Evolutionary conservation across 1,140 invertebrate species (phyloP).

Genomic region (Caenorhabditis remanei): DNA sequence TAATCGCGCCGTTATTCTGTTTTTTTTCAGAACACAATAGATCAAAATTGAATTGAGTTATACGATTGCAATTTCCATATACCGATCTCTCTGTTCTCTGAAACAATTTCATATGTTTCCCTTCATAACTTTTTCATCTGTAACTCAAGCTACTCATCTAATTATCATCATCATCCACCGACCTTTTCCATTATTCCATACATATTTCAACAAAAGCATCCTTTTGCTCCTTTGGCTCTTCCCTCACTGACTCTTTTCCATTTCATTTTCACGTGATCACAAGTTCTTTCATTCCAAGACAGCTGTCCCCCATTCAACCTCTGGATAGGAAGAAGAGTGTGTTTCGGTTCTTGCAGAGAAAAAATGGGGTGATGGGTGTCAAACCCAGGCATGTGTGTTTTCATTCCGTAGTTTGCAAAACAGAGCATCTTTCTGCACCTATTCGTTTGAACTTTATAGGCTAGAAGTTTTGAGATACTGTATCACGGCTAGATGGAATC

Average conservation of each 20-base stretch:
- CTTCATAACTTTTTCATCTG: background rate
- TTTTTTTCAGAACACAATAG: background rate
- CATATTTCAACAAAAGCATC: conserved; percentile 43
- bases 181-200: conserved; percentile 2
- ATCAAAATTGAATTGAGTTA: conserved; percentile 9
- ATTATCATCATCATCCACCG: background rate
- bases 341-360: conserved; percentile 19
- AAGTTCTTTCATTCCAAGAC: conserved; percentile 8
- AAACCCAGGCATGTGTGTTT: background rate
- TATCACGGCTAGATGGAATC: too few relatives aligned
- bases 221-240: too few relatives aligned
- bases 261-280: conserved; percentile 30
- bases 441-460: background rate
- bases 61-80: background rate
- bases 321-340: background rate
- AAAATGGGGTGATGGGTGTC: background rate
- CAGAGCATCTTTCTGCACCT: background rate
- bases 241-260: background rate
- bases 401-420: background rate
- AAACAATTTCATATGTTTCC: background rate
- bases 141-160: conserved; percentile 9
- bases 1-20: background rate
- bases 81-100: background rate
- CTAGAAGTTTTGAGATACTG: too few relatives aligned
- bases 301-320: conserved; percentile 13